phyloP scores from a whole-genome alignment of 2,888 invertebrate genomes.

The Gerris lacustris region DNA sequence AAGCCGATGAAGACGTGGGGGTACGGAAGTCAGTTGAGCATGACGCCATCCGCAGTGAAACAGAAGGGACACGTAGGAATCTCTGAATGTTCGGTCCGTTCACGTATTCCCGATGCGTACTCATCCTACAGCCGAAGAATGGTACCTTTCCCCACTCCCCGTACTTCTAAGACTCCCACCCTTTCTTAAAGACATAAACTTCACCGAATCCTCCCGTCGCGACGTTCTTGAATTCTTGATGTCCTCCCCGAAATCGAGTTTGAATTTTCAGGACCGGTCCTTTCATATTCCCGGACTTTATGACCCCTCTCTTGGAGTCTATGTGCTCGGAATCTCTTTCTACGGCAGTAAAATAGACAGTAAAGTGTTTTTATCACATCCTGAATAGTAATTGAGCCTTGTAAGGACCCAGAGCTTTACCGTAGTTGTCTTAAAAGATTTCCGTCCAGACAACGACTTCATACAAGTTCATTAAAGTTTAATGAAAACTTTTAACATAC shows the following conservation, averaged over 20 bases:
- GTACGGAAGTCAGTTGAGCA: background rate
- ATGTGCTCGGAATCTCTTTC: background rate
- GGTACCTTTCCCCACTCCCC: no score
- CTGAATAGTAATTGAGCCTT: background rate
- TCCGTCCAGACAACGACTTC: no score
- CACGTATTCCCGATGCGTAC: background rate
- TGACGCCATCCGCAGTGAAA: background rate
- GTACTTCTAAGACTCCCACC: no score
- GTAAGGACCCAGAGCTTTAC: background rate
- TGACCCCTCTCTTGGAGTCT: background rate
- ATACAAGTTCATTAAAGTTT: no score
- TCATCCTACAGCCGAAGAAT: background rate
- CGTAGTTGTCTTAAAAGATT: no score
- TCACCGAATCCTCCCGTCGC: no score
- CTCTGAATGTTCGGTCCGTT: background rate
- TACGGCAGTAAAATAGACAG: background rate
- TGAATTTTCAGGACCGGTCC: background rate
- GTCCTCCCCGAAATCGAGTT: background rate
- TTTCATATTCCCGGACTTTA: background rate
- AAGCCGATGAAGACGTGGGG: background rate
- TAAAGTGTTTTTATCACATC: conserved; percentile 3
- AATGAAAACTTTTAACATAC: no score
- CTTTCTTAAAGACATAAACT: no score
- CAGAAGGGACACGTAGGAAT: background rate
- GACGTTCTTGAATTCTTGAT: no score